Base-by-base conservation (phyloP, 2,113 vertebrate species). In the Semicossyphus pulcher region DNA sequence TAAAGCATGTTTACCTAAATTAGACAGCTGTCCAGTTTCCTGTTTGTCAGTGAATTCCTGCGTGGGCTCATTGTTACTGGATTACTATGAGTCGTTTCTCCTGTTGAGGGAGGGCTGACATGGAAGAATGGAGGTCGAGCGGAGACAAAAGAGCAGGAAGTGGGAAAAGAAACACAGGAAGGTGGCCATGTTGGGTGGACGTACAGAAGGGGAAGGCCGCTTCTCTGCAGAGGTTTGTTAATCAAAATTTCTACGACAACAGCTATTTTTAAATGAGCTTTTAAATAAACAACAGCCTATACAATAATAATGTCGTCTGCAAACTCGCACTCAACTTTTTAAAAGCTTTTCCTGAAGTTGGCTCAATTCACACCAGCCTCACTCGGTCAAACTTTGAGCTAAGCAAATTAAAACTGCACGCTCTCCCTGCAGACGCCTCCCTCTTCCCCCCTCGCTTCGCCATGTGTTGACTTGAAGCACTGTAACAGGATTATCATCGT, bases 111-210 rank as follows among this genome's bases (percentile, higher is more conserved):
- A 37, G 63, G 56, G 64, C 12, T 1, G 25, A 52, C 26, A 1
- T 8, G 5, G 53, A 68, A 48, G 32, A 66, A 75, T 54, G 37
- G 25, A 31, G 42, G 32, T 20, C 44, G 18, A 48, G 29, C 39
- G 0, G 54, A 34, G 56, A 86, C 85, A 83, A 90, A 80, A 47
- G 41, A 48, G 10, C 83, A 81, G 86, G 84, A 90, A 81, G 86
- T 63, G 39, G 8, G 60, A 10, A 72, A 12, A 0, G n/a, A 21
- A 3, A 37, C 18, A 78, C 53, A 81, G 76, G 80, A 85, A 78
- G 79, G 7, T 1, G 5, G 75, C 39, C 63, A 64, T 47, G 28
- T 54, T 70, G 47, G 21, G 54, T 7, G 9, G n/a, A 7, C 0
- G 3, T 7, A 10, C n/a, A 15, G 68, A 29, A 5, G 1, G 4